phyloP scores from a whole-genome alignment of 2,888 invertebrate species.

The Adela reaumurella region DNA sequence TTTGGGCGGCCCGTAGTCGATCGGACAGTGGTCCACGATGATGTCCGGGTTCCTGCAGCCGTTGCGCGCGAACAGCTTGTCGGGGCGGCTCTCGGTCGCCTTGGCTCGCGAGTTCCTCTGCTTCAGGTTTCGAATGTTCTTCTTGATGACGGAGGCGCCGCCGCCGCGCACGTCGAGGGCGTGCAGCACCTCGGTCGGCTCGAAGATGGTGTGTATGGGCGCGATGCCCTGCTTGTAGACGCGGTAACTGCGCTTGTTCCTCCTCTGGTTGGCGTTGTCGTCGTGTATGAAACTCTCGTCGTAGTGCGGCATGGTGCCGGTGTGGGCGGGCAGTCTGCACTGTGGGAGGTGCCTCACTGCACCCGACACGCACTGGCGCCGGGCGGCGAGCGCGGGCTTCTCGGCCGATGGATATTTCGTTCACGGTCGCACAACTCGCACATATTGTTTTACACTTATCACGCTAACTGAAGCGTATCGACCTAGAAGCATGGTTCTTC shows the following conservation, averaged over 20 bases:
- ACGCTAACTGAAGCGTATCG: too few species aligned
- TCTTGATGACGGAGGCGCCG: constrained; percentile 39
- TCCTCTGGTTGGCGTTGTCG: constrained; percentile 45
- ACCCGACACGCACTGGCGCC: too few species aligned
- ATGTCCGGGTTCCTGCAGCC: constrained; percentile 29
- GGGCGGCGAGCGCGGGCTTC: too few species aligned
- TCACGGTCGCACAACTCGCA: too few species aligned
- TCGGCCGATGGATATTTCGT: too few species aligned
- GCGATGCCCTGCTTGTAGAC: constrained; percentile 45
- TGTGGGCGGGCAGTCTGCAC: background rate
- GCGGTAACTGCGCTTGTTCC: constrained; percentile 49
- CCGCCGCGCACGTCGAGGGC: constrained; percentile 36
- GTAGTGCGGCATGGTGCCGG: constrained; percentile 40
- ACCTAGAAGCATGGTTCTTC: too few species aligned
- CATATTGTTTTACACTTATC: too few species aligned
- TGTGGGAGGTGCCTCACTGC: background rate
- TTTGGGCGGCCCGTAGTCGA: constrained; percentile 34
- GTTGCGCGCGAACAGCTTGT: constrained; percentile 8
- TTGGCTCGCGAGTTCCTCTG: constrained; percentile 30
- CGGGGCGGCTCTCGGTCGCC: constrained; percentile 20
- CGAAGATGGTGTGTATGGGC: constrained; percentile 25
- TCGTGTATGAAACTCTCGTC: constrained; percentile 50
- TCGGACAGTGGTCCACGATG: constrained; percentile 35
- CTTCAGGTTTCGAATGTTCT: constrained; percentile 42
- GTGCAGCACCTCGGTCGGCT: constrained; percentile 31